These are phyloP conservation scores for Paradoxurus hermaphroditus DNA, from an alignment of 2,113 vertebrate genomes.

Conservation along the genomic window DNA sequence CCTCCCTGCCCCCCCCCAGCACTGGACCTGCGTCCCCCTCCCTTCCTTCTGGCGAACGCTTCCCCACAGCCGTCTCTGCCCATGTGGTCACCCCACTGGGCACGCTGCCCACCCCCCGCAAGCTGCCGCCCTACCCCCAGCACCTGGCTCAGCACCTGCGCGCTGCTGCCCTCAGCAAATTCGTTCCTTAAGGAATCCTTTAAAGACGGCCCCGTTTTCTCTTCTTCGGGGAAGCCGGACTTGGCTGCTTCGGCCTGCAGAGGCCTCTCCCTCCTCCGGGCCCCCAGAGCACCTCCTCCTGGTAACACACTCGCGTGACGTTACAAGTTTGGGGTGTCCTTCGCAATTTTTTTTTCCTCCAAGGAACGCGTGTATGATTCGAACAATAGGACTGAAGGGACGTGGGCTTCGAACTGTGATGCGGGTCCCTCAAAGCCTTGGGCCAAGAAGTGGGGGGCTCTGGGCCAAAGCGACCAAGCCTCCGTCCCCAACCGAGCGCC, in stretches of 20 bases:
- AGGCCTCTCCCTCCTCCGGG: background rate
- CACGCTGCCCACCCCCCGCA: background rate
- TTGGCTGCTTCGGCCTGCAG: background rate
- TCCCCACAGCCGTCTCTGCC: background rate
- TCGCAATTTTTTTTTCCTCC: background rate
- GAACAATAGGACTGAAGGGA: background rate
- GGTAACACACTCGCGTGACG: background rate
- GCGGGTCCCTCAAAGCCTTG: background rate
- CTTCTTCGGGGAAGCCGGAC: background rate
- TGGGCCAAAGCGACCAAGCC: background rate
- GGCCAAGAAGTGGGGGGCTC: background rate
- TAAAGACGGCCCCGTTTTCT: background rate
- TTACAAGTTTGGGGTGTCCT: background rate
- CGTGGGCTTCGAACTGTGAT: background rate
- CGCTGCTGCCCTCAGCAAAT: background rate
- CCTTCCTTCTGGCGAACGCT: background rate
- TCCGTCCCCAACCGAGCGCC: too few species aligned
- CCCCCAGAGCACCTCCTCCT: background rate
- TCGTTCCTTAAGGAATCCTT: background rate
- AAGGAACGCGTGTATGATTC: background rate
- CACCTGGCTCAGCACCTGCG: too few species aligned
- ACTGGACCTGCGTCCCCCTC: background rate
- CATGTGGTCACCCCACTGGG: accelerated
- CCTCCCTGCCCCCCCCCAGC: accelerated
- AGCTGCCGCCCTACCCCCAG: too few species aligned